phyloP scores from a whole-genome alignment of 30 jellyfish, hydroid and myxozoan genomes.

The Turritopsis rubra region DNA sequence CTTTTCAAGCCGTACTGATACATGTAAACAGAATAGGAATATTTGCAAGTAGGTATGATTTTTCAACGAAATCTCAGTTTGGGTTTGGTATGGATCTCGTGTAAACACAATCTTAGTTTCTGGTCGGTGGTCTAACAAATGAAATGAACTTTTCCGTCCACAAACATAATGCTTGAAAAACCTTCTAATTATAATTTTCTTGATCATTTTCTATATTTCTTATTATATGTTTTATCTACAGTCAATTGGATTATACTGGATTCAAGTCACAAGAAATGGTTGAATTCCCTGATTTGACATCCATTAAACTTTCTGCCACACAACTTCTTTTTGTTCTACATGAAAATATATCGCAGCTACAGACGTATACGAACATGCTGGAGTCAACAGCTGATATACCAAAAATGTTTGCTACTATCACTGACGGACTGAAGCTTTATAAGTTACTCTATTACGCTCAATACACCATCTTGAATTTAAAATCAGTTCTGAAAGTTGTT shows the following conservation, averaged over 20 bases:
- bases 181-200: too few species aligned
- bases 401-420: background rate
- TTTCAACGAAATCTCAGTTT: too few species aligned
- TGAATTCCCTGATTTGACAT: background rate
- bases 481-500: background rate
- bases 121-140: background rate
- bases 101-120: too few species aligned
- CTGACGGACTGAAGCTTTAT: background rate
- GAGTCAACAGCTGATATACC: background rate
- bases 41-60: too few species aligned
- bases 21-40: too few species aligned
- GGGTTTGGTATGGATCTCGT: too few species aligned
- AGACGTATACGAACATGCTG: background rate
- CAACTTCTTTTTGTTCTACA: background rate
- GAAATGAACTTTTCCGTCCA: background rate
- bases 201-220: background rate
- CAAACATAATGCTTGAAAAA: too few species aligned
- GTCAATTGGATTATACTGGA: slow-evolving; percentile 4
- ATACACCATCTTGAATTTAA: background rate
- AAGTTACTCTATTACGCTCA: background rate
- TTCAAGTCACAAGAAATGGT: background rate
- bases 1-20: too few species aligned
- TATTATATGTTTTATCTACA: too few species aligned
- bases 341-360: background rate
- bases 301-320: background rate